A percentile compares a stretch with the other conserved stretches of the same genome.
These are phyloP conservation scores for Thumatha senex DNA, from an alignment of 2,888 invertebrate genomes.

Conservation along the genomic window DNA sequence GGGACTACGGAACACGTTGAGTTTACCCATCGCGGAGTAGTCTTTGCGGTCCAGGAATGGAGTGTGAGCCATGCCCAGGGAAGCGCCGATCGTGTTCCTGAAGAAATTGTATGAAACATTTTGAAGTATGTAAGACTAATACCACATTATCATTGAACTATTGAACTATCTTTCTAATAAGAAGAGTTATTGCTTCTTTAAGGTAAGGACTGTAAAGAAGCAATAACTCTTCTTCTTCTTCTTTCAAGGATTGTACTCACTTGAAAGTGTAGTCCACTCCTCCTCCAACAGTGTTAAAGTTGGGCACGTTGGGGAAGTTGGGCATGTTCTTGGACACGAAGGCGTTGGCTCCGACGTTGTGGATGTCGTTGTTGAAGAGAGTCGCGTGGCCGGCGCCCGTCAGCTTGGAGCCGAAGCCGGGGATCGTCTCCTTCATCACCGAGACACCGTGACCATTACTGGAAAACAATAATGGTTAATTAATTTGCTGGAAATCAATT, in stretches of 20 bases:
- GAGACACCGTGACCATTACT: conserved; percentile 44
- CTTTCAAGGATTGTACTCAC: background rate
- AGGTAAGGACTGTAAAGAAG: too few relatives aligned
- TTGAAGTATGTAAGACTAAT: background rate
- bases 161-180: background rate
- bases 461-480: conserved; percentile 1
- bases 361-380: conserved; percentile 38
- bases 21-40: conserved; percentile 26
- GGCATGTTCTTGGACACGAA: conserved; percentile 24
- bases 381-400: conserved; percentile 48
- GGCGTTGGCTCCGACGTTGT: conserved; percentile 17
- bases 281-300: conserved; percentile 24
- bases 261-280: conserved; percentile 26
- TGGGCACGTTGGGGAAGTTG: conserved; percentile 8
- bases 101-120: background rate
- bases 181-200: too few relatives aligned
- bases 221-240: too few relatives aligned
- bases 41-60: conserved; percentile 27
- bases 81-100: conserved; percentile 22
- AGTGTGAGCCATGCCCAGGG: conserved; percentile 16
- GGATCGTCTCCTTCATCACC: conserved; percentile 42
- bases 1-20: conserved; percentile 26
- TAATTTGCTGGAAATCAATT: too few relatives aligned
- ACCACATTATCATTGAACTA: background rate
- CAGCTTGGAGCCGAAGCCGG: conserved; percentile 44